These are phyloP conservation scores for Oncorhynchus nerka DNA, from an alignment of 2,113 vertebrate species.

Conservation along the genomic window DNA sequence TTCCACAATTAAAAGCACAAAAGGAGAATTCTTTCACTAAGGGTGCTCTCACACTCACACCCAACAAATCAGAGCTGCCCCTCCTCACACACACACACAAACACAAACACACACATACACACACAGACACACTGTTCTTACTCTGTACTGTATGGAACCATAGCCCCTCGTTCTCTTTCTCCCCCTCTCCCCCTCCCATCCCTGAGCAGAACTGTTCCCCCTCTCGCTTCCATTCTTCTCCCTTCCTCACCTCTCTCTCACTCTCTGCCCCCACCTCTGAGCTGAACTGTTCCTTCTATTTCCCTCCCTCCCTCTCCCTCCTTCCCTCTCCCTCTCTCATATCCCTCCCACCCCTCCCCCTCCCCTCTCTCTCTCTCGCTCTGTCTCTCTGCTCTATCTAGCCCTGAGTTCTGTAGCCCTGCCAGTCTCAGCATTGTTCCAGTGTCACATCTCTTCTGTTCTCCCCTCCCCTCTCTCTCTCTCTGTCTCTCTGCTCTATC, in stretches of 20 bases:
- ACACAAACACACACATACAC: not conserved
- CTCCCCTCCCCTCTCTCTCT: conserved; percentile 33
- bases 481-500: not conserved
- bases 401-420: not conserved
- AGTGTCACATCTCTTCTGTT: conserved; percentile 71
- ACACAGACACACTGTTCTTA: not conserved
- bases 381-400: not conserved
- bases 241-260: conserved; percentile 1
- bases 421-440: conserved; percentile 76
- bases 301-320: conserved; percentile 32
- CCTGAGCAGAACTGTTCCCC: too few species aligned
- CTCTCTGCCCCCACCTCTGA: conserved; percentile 16
- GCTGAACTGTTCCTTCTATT: conserved; percentile 12
- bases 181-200: too few species aligned
- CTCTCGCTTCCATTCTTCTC: not conserved
- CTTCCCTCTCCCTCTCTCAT: conserved; percentile 23
- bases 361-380: not conserved
- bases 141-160: conserved; percentile 3
- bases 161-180: not conserved
- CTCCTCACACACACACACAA: not conserved
- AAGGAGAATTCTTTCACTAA: conserved; percentile 39
- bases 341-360: conserved; percentile 25
- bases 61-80: not conserved
- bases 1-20: conserved; percentile 31
- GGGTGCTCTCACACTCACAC: conserved; percentile 6